phyloP scores from a whole-genome alignment of 1,140 invertebrate species.

The Lycorma delicatula region DNA sequence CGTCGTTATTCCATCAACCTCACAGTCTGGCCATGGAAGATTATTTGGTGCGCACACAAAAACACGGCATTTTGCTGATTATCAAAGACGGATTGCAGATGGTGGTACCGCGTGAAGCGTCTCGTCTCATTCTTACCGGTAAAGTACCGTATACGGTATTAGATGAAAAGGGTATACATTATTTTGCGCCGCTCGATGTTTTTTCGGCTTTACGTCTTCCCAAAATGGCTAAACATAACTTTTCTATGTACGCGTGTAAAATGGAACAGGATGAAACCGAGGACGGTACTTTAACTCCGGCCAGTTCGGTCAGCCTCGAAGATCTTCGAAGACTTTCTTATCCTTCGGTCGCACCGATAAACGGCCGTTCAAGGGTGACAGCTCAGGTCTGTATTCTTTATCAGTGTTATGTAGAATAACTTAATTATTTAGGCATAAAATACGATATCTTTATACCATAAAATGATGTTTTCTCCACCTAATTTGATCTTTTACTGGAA shows the following conservation, averaged over 20 bases:
- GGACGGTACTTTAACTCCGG: constrained; percentile 3
- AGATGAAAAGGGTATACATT: constrained; percentile 63
- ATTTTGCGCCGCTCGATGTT: constrained; percentile 66
- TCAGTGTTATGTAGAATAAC: too few species aligned
- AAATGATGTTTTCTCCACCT: too few species aligned
- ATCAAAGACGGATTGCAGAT: constrained; percentile 66
- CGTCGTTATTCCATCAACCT: constrained; percentile 50
- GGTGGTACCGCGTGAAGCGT: constrained; percentile 63
- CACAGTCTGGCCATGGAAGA: constrained; percentile 67
- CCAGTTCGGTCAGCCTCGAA: constrained; percentile 18
- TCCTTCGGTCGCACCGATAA: too few species aligned
- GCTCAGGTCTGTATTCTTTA: too few species aligned
- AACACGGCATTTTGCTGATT: constrained; percentile 51
- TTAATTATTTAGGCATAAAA: too few species aligned
- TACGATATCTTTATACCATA: too few species aligned
- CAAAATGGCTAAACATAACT: constrained; percentile 48
- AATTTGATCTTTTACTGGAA: too few species aligned
- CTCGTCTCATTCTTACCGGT: constrained; percentile 60
- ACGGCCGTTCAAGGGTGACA: too few species aligned
- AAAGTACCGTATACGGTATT: constrained; percentile 65
- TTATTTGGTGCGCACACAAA: constrained; percentile 51
- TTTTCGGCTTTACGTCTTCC: constrained; percentile 57
- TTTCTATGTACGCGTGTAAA: constrained; percentile 20
- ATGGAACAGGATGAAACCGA: constrained; percentile 12
- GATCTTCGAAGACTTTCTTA: too few species aligned